Conservation (phyloP, 1,140 invertebrate species). For the Planococcus citri region DNA sequence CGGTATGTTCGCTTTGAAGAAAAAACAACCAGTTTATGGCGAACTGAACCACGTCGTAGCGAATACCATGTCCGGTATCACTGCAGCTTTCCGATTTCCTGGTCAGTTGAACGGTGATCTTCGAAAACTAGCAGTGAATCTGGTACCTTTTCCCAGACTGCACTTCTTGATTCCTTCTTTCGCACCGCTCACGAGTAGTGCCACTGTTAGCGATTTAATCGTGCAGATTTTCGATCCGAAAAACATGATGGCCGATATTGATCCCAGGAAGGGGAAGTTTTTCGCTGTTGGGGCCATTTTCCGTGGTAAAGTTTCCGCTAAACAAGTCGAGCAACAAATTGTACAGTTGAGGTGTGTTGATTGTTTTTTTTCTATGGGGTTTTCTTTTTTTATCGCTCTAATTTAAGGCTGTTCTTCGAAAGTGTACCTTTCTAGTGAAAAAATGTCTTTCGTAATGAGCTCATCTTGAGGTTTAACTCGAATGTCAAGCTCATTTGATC, state of each 20-base stretch:
- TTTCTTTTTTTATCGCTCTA: too few relatives aligned
- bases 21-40: conserved; percentile 44
- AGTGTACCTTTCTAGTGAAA: too few relatives aligned
- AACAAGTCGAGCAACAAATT: not conserved
- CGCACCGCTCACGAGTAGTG: conserved; percentile 44
- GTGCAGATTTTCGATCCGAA: not conserved
- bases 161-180: conserved; percentile 47
- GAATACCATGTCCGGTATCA: conserved; percentile 46
- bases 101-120: conserved; percentile 52
- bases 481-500: not conserved
- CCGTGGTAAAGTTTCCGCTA: not conserved
- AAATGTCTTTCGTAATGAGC: too few relatives aligned
- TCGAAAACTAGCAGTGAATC: conserved; percentile 51
- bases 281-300: conserved; percentile 20
- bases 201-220: not conserved
- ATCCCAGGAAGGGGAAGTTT: not conserved
- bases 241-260: not conserved
- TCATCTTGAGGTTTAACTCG: too few relatives aligned
- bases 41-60: conserved; percentile 46
- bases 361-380: too few relatives aligned
- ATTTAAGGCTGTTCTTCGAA: too few relatives aligned
- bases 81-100: conserved; percentile 48
- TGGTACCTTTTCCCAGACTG: conserved; percentile 39
- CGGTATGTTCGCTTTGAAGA: conserved; percentile 41
- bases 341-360: not conserved